These are phyloP conservation scores for Xestoiulus laeticollis DNA, from an alignment of 2,888 invertebrate genomes.

Conservation along the genomic window DNA sequence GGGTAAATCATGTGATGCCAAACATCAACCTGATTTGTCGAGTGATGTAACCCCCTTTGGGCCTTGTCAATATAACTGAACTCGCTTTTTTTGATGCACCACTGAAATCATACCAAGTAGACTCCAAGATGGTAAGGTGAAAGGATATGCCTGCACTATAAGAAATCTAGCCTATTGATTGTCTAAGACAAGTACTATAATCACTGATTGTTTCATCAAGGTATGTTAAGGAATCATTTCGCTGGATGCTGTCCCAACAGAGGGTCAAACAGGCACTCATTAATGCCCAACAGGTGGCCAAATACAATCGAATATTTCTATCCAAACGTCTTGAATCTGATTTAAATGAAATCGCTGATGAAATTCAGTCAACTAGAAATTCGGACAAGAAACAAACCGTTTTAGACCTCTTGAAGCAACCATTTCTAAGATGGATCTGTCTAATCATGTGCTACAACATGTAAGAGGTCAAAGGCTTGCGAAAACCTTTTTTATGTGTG, in stretches of 20 bases:
- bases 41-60: background rate
- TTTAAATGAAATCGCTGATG: background rate
- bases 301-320: slow-evolving; percentile 20
- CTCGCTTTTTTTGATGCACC: background rate
- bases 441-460: slow-evolving; percentile 30
- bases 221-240: slow-evolving; percentile 45
- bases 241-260: slow-evolving; percentile 48
- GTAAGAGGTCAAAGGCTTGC: slow-evolving; percentile 43
- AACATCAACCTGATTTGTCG: background rate
- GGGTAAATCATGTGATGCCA: background rate
- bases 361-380: slow-evolving; percentile 31
- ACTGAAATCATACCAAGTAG: background rate
- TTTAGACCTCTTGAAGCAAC: background rate
- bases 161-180: background rate
- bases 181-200: background rate
- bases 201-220: background rate
- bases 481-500: background rate
- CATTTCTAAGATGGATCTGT: slow-evolving; percentile 47
- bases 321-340: slow-evolving; percentile 35
- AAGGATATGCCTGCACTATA: background rate
- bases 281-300: background rate
- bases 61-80: background rate
- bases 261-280: slow-evolving; percentile 10
- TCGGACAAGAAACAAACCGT: slow-evolving; percentile 47
- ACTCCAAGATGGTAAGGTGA: too few species aligned